phyloP scores from a whole-genome alignment of 2,888 invertebrate species.

The Lepetodrilus schrolli region DNA sequence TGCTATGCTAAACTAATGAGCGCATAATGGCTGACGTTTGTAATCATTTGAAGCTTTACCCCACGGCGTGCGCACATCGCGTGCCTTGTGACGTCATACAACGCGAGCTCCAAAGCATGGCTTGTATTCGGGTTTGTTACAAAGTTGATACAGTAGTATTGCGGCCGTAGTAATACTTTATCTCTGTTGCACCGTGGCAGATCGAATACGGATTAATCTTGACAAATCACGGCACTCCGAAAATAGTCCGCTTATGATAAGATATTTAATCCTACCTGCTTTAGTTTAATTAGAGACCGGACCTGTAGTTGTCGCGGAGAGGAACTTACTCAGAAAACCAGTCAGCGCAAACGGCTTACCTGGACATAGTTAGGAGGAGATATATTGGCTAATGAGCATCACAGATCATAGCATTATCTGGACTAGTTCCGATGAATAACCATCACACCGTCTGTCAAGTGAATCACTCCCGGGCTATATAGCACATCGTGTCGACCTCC shows the following conservation, averaged over 20 bases:
- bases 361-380: neutral
- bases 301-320: neutral
- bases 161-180: neutral
- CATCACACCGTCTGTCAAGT: neutral
- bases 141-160: conserved; percentile 18
- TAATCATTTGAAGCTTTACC: conserved; percentile 33
- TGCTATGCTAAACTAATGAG: conserved; percentile 31
- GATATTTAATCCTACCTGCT: neutral
- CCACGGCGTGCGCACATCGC: conserved; percentile 16
- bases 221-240: neutral
- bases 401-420: no score
- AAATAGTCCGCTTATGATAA: conserved; percentile 12
- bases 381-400: no score
- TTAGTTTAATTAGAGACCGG: neutral
- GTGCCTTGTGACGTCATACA: conserved; percentile 28
- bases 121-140: conserved; percentile 5
- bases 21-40: conserved; percentile 34
- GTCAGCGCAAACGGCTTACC: neutral
- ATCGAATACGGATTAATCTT: neutral
- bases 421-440: neutral
- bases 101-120: conserved; percentile 13
- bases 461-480: neutral
- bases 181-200: neutral
- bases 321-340: neutral
- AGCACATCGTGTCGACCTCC: no score